Evolutionary conservation across 2,113 vertebrate genomes (phyloP).

Genomic region (Lagopus muta): DNA sequence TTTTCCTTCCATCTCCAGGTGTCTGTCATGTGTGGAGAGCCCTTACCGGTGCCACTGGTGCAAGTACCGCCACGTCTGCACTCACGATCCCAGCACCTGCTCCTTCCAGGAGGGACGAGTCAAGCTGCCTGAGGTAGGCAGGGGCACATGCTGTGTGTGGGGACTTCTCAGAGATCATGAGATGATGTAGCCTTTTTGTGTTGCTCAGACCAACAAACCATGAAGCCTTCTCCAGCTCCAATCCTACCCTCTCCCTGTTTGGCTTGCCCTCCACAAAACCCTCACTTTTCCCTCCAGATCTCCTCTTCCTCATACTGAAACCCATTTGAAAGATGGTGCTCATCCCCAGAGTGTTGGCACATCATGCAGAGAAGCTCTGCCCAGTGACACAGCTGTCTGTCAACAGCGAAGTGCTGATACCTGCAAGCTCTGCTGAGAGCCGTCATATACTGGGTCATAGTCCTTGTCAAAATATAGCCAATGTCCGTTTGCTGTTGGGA

Average conservation of each 20-base stretch:
- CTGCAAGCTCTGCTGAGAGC: not conserved
- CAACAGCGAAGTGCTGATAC: not conserved
- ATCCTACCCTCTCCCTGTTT: not conserved
- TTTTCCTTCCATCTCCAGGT: slow-evolving; percentile 75
- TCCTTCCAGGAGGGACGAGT: slow-evolving; percentile 97
- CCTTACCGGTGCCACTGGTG: slow-evolving; percentile 98
- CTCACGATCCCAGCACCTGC: slow-evolving; percentile 93
- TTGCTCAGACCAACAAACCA: not conserved
- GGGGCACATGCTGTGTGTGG: rapidly evolving
- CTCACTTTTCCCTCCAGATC: not conserved
- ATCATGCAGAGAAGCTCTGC: not conserved
- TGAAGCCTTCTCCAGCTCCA: not conserved
- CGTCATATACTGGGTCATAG: not conserved
- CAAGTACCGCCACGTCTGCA: slow-evolving; percentile 96
- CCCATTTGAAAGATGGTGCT: no score
- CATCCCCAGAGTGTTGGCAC: not conserved
- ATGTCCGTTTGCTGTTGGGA: not conserved
- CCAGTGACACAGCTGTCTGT: no score
- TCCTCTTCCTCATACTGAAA: not conserved
- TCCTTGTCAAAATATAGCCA: not conserved
- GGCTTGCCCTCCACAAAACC: not conserved
- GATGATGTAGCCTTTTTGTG: not conserved
- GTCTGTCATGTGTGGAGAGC: slow-evolving; percentile 94
- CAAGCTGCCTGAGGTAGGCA: slow-evolving; percentile 91
- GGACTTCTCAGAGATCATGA: not conserved